Evolutionary conservation across 2,888 invertebrate species (phyloP).

Genomic region (Limnephilus marmoratus): DNA sequence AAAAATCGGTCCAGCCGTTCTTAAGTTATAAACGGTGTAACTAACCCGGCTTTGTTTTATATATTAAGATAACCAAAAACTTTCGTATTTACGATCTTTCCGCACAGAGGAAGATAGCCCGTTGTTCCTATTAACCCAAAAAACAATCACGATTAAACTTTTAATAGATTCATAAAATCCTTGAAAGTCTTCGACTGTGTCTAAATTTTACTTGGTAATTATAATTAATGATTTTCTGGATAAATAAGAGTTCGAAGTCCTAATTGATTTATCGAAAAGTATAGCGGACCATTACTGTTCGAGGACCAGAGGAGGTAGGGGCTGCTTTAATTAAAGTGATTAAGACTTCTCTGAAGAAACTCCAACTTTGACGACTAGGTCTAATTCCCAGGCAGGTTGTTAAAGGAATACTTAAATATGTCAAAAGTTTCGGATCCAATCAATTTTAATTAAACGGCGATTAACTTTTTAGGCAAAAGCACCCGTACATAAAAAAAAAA

Average conservation of each 20-base stretch:
- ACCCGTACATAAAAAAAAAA: neutral
- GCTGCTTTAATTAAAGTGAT: constrained; percentile 37
- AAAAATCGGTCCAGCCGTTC: too few relatives aligned
- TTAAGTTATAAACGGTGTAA: too few relatives aligned
- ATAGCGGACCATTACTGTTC: constrained; percentile 13
- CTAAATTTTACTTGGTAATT: neutral
- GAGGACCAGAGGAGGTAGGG: neutral
- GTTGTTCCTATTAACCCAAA: neutral
- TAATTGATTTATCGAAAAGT: constrained; percentile 45
- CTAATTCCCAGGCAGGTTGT: constrained; percentile 27
- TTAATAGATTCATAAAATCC: neutral
- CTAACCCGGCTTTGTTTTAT: too few relatives aligned
- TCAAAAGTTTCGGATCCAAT: constrained; percentile 20
- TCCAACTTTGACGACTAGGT: constrained; percentile 31
- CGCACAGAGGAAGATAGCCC: too few relatives aligned
- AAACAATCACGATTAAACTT: neutral
- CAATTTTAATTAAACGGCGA: constrained; percentile 39
- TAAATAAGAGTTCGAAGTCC: constrained; percentile 9
- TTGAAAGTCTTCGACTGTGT: neutral
- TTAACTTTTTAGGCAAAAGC: constrained; percentile 11
- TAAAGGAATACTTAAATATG: constrained; percentile 25
- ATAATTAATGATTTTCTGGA: constrained; percentile 36
- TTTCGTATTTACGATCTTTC: neutral
- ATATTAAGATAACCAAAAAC: too few relatives aligned
- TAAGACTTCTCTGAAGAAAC: constrained; percentile 30